phyloP scores from a whole-genome alignment of 2,888 invertebrate species.

The Acrocyrtus sp. region DNA sequence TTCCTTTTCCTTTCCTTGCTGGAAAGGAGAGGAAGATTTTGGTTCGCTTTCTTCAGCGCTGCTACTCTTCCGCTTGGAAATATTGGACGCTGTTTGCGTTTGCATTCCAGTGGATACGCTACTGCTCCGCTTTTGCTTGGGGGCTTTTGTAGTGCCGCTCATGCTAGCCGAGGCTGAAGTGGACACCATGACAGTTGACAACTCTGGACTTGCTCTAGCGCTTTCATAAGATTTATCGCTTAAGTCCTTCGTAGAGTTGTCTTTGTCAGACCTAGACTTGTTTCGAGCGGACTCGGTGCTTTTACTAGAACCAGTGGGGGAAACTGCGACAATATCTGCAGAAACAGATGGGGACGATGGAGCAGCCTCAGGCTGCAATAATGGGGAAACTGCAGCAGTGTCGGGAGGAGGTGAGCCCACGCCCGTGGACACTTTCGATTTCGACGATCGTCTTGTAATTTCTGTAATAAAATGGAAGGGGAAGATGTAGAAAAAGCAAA shows the following conservation, averaged over 20 bases:
- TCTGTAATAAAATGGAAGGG: slow-evolving; percentile 22
- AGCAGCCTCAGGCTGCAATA: not conserved
- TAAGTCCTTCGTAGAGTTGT: no score
- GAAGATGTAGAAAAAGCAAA: not conserved
- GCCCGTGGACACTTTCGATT: slow-evolving; percentile 69
- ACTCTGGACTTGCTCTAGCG: not conserved
- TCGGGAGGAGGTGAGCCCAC: slow-evolving; percentile 74
- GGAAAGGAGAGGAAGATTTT: slow-evolving; percentile 31
- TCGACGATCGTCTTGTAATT: slow-evolving; percentile 43
- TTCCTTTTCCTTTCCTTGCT: slow-evolving; percentile 33
- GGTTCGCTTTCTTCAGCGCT: slow-evolving; percentile 18
- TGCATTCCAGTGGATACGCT: slow-evolving; percentile 36
- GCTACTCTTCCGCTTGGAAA: not conserved
- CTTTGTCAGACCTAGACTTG: no score
- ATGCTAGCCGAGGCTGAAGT: no score
- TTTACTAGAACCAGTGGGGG: no score
- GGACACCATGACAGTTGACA: slow-evolving; percentile 62
- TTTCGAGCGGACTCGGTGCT: no score
- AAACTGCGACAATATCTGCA: not conserved
- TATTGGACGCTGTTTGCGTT: not conserved
- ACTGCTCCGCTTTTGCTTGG: no score
- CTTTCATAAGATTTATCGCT: no score
- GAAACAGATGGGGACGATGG: slow-evolving; percentile 14
- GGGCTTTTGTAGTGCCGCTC: no score
- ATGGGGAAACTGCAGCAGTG: slow-evolving; percentile 11